Percentiles rank a stretch among this genome's conserved stretches.
Evolutionary conservation across 1,140 invertebrate species (phyloP).

Genomic region (Drosophila cardini): DNA sequence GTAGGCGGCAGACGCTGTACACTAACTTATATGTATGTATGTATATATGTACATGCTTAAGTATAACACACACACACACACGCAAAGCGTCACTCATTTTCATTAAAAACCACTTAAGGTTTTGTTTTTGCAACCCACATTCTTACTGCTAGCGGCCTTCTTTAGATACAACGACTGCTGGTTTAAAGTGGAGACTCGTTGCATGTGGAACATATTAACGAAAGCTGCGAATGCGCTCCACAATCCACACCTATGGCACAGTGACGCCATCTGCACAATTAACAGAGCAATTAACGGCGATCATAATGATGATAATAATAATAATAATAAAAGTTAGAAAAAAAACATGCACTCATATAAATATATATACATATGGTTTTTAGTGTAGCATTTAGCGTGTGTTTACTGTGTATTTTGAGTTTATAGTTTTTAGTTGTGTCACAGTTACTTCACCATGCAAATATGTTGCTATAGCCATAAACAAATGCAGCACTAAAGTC

Average conservation of each 20-base stretch:
- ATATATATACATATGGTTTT: neutral
- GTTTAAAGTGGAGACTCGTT: slow-evolving; percentile 45
- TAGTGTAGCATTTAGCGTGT: slow-evolving; percentile 7
- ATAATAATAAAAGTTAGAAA: no score
- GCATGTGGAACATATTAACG: slow-evolving; percentile 9
- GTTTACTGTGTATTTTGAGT: slow-evolving; percentile 44
- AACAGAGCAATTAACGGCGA: slow-evolving; percentile 10
- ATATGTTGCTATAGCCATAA: slow-evolving; percentile 77
- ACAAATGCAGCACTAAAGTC: slow-evolving; percentile 64
- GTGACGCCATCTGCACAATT: slow-evolving; percentile 9
- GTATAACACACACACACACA: slow-evolving; percentile 24
- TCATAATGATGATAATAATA: neutral
- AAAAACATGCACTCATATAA: no score
- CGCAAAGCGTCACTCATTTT: slow-evolving; percentile 57
- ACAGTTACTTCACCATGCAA: slow-evolving; percentile 76
- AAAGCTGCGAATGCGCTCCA: slow-evolving; percentile 6
- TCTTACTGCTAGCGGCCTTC: slow-evolving; percentile 47
- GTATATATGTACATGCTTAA: slow-evolving; percentile 43
- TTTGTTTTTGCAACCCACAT: slow-evolving; percentile 76
- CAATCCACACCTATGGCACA: neutral
- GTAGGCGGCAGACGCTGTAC: slow-evolving; percentile 31
- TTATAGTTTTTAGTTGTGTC: slow-evolving; percentile 45
- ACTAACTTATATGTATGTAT: slow-evolving; percentile 34
- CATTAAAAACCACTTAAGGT: slow-evolving; percentile 77
- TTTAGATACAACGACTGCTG: slow-evolving; percentile 35